Percentiles rank a stretch among this genome's conserved stretches.
These are phyloP conservation scores for Lepus americanus DNA, from an alignment of 2,113 vertebrate species.

Conservation along the genomic window DNA sequence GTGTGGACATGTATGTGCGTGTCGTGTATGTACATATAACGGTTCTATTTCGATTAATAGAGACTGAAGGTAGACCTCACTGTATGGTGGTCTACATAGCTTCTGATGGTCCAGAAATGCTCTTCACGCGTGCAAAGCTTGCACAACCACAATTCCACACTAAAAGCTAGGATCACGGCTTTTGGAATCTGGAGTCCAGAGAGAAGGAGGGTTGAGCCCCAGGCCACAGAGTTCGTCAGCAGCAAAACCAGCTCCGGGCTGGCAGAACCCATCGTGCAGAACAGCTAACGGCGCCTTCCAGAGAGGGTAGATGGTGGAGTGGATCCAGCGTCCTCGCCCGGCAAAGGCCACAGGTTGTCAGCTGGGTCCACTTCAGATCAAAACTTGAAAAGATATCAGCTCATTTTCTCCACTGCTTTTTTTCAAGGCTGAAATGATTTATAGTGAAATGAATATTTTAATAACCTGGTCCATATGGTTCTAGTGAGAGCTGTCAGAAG, in stretches of 20 bases:
- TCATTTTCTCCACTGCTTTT: background rate
- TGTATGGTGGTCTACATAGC: background rate
- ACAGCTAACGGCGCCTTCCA: background rate
- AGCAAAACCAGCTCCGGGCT: background rate
- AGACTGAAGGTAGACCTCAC: background rate
- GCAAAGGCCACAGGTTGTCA: background rate
- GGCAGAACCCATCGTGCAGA: accelerated
- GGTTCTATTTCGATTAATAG: background rate
- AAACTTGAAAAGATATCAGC: background rate
- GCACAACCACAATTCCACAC: background rate
- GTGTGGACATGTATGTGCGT: background rate
- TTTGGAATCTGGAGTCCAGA: background rate
- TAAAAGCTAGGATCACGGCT: too few relatives aligned
- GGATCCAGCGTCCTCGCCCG: background rate
- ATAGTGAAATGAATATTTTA: background rate
- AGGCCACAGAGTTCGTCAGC: background rate
- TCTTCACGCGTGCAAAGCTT: background rate
- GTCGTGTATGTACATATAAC: too few relatives aligned
- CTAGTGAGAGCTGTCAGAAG: background rate
- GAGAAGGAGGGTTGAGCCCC: background rate
- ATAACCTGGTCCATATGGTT: background rate
- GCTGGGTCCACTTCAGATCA: background rate
- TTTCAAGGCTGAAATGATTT: background rate
- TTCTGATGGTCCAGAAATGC: background rate
- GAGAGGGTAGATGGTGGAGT: background rate